These are phyloP conservation scores for Steinernema hermaphroditum DNA, from an alignment of 2,888 invertebrate species.

Conservation along the genomic window DNA sequence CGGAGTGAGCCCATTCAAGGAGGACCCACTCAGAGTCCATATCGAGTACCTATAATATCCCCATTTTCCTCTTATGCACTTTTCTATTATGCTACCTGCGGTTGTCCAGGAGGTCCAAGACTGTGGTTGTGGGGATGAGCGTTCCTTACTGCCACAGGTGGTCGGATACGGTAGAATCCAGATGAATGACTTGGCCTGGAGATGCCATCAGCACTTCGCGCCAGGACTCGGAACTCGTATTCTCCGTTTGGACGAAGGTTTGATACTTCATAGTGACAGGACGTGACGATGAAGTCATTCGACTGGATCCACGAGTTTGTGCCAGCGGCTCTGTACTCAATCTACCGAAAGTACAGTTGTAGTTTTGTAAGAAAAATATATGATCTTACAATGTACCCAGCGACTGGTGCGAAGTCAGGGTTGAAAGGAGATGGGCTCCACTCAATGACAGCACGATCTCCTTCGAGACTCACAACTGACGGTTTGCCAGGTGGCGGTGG, in stretches of 20 bases:
- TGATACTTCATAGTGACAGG: slow-evolving; percentile 49
- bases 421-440: slow-evolving; percentile 49
- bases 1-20: slow-evolving; percentile 58
- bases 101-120: slow-evolving; percentile 52
- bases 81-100: slow-evolving; percentile 34
- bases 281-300: slow-evolving; percentile 53
- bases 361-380: slow-evolving; percentile 1
- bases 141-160: slow-evolving; percentile 41
- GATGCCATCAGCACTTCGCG: slow-evolving; percentile 58
- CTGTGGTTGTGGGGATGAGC: slow-evolving; percentile 17
- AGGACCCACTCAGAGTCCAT: slow-evolving; percentile 62
- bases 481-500: slow-evolving; percentile 58
- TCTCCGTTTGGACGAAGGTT: slow-evolving; percentile 66
- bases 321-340: slow-evolving; percentile 53
- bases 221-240: slow-evolving; percentile 65
- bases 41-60: slow-evolving; percentile 54
- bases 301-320: slow-evolving; percentile 59
- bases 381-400: slow-evolving; percentile 52
- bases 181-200: slow-evolving; percentile 47
- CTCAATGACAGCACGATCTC: slow-evolving; percentile 55
- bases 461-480: slow-evolving; percentile 55
- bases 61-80: neutral
- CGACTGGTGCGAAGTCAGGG: slow-evolving; percentile 41
- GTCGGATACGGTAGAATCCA: slow-evolving; percentile 50
- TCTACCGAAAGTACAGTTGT: slow-evolving; percentile 32